phyloP scores from a whole-genome alignment of 2,113 vertebrate genomes.

The Gymnorhina tibicen region DNA sequence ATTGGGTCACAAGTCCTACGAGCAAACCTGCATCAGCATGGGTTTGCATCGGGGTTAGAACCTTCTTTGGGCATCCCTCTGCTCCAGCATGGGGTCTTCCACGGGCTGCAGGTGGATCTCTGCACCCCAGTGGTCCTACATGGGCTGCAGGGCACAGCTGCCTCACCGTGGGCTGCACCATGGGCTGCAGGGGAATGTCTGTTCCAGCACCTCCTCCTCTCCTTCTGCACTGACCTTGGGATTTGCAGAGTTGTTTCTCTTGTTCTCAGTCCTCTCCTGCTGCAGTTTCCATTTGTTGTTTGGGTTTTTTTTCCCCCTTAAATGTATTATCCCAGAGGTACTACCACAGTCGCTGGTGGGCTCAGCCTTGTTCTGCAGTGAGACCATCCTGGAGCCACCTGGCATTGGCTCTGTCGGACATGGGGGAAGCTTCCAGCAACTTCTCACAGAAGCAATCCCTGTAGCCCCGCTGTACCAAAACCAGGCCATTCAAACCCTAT shows the following conservation, averaged over 20 bases:
- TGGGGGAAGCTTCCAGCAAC: not conserved
- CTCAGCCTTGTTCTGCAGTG: not conserved
- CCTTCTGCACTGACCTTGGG: not conserved
- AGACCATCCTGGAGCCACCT: not conserved
- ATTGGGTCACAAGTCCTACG: not conserved
- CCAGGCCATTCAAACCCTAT: not conserved
- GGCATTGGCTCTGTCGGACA: not conserved
- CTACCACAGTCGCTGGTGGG: not conserved
- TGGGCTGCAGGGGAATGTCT: not conserved
- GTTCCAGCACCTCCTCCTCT: not conserved
- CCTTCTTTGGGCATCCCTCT: not conserved
- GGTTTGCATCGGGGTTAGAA: not conserved
- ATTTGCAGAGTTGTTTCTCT: not conserved
- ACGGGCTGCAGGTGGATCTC: not conserved
- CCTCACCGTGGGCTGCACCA: not conserved
- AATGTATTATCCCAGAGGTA: not conserved
- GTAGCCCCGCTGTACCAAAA: not conserved
- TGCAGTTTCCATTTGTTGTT: not conserved
- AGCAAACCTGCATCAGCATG: not conserved
- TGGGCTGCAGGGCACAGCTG: not conserved
- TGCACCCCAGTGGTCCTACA: not conserved
- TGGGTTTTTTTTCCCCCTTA: not conserved
- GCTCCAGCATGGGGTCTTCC: not conserved
- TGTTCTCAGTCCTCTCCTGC: not conserved
- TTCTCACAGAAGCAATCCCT: not conserved